phyloP scores from a whole-genome alignment of 2,113 vertebrate species.

The Scartelaos histophorus region DNA sequence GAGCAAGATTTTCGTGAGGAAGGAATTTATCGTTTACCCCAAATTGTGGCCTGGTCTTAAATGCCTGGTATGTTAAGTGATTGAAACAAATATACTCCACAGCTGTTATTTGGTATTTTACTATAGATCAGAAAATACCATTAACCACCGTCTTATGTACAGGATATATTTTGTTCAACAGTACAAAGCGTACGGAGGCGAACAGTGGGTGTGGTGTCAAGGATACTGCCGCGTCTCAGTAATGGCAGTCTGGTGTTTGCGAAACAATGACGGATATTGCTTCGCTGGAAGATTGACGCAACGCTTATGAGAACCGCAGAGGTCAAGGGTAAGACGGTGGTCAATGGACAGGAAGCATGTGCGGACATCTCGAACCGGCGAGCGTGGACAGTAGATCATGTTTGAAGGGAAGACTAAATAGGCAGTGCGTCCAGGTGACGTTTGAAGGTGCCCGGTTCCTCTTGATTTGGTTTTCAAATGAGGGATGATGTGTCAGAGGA shows the following conservation, averaged over 20 bases:
- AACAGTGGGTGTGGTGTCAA: conserved; percentile 11
- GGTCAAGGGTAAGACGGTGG: background rate
- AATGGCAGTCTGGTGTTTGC: conserved; percentile 17
- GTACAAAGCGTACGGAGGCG: conserved; percentile 30
- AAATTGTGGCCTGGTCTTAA: no score
- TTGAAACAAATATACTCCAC: no score
- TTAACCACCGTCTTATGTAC: background rate
- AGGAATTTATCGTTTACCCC: no score
- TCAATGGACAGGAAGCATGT: background rate
- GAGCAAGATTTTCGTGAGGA: no score
- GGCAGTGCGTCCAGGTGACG: conserved; percentile 8
- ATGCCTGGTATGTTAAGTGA: no score
- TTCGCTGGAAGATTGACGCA: conserved; percentile 6
- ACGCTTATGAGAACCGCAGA: background rate
- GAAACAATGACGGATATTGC: background rate
- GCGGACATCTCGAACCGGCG: background rate
- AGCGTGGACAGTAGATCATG: background rate
- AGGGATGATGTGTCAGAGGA: background rate
- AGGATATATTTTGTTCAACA: conserved; percentile 10
- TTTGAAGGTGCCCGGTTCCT: conserved; percentile 19
- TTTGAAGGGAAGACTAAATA: conserved; percentile 1
- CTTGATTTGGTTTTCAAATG: conserved; percentile 27
- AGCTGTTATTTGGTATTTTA: no score
- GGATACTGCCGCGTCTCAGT: conserved; percentile 15
- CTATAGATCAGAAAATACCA: no score